Evolutionary conservation across 1,140 invertebrate species (phyloP).

Genomic region (Drosophila biarmipes): DNA sequence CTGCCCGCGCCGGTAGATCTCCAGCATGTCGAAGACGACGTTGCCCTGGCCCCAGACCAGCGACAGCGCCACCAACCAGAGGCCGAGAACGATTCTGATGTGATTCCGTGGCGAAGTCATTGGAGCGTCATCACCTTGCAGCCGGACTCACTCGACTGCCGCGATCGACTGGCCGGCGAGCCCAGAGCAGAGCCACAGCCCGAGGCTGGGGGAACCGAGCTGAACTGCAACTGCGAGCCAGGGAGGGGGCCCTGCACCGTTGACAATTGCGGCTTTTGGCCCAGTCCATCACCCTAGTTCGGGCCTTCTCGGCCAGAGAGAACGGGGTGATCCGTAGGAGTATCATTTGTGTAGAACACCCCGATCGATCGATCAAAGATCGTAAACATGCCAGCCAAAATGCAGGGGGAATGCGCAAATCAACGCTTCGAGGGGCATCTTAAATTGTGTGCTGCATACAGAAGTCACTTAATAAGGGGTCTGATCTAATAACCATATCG

Average conservation of each 20-base stretch:
- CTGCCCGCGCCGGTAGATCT: slow-evolving; percentile 56
- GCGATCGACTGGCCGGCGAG: slow-evolving; percentile 35
- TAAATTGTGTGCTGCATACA: slow-evolving; percentile 3
- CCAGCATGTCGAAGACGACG: slow-evolving; percentile 29
- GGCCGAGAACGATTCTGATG: neutral
- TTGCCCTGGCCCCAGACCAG: slow-evolving; percentile 19
- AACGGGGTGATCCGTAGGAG: neutral
- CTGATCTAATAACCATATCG: neutral
- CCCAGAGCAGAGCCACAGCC: neutral
- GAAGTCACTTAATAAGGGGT: slow-evolving; percentile 3
- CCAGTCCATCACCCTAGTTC: neutral
- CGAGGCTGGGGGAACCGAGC: neutral
- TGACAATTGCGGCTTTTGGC: slow-evolving; percentile 2
- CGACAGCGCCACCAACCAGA: neutral
- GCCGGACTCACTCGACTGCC: slow-evolving; percentile 21
- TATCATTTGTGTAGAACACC: neutral
- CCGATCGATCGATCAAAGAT: neutral
- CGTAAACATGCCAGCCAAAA: neutral
- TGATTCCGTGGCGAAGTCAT: slow-evolving; percentile 2
- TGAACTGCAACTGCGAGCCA: neutral
- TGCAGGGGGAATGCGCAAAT: neutral
- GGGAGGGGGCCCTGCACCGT: neutral
- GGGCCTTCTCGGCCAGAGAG: neutral
- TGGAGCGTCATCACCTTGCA: slow-evolving; percentile 21
- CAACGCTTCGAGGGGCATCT: neutral